These are phyloP conservation scores for Fukomys damarensis DNA, from an alignment of 2,113 vertebrate genomes.

Conservation along the genomic window DNA sequence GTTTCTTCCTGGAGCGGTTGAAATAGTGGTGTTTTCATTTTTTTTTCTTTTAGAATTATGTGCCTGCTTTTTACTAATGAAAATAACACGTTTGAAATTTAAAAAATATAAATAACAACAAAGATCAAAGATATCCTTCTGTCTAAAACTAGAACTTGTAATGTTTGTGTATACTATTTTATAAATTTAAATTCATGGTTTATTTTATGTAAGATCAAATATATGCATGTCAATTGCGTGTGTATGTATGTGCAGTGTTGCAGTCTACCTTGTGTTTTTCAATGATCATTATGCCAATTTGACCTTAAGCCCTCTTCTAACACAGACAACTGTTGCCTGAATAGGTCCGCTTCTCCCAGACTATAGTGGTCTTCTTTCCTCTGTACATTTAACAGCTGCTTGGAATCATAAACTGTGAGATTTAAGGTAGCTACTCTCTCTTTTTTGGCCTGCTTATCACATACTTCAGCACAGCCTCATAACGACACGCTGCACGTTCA, in stretches of 20 bases:
- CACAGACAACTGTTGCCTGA: too few relatives aligned
- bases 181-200: not conserved
- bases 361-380: not conserved
- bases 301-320: not conserved
- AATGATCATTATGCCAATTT: not conserved
- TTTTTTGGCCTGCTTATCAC: not conserved
- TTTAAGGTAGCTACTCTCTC: not conserved
- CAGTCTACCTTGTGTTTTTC: not conserved
- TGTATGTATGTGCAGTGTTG: not conserved
- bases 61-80: slow-evolving; percentile 43
- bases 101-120: not conserved
- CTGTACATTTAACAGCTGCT: not conserved
- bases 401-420: not conserved
- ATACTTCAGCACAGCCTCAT: not conserved
- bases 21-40: not conserved
- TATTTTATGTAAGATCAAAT: not conserved
- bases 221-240: not conserved
- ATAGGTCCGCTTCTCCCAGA: not conserved
- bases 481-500: not conserved
- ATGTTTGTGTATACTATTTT: not conserved
- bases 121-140: not conserved
- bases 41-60: not conserved
- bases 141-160: not conserved
- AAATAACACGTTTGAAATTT: slow-evolving; percentile 19
- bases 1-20: slow-evolving; percentile 34